Evolutionary conservation across 2,888 invertebrate genomes (phyloP).

Genomic region (Plutella xylostella): DNA sequence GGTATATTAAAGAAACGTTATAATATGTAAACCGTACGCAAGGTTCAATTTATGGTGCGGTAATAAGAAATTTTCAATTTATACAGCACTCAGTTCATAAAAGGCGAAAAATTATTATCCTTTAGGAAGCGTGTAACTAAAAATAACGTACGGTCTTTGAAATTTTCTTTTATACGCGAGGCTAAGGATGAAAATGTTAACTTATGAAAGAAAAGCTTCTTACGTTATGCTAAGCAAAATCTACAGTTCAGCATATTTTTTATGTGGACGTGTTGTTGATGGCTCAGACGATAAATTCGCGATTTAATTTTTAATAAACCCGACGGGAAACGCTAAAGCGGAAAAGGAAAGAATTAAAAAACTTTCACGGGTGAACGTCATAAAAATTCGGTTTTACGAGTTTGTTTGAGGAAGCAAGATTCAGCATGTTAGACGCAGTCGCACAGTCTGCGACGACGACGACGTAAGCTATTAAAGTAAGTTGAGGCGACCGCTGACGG

Average conservation of each 20-base stretch:
- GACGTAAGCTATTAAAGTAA: background rate
- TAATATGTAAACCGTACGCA: too few species aligned
- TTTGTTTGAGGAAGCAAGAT: conserved; percentile 26
- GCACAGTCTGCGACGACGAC: background rate
- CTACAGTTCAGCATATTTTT: too few species aligned
- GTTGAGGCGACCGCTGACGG: conserved; percentile 20
- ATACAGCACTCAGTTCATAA: background rate
- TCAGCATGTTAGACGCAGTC: conserved; percentile 19
- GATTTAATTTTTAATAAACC: conserved; percentile 1
- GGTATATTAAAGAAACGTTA: too few species aligned
- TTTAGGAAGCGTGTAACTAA: too few species aligned
- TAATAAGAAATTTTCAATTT: background rate
- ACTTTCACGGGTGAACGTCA: conserved; percentile 39
- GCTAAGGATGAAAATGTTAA: too few species aligned
- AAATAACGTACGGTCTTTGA: too few species aligned
- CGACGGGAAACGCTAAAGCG: conserved; percentile 25
- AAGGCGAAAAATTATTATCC: background rate
- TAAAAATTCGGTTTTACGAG: conserved; percentile 47
- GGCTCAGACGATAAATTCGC: background rate
- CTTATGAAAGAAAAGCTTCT: too few species aligned
- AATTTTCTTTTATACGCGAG: too few species aligned
- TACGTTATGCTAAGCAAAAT: too few species aligned
- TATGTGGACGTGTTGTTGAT: background rate
- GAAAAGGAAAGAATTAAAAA: conserved; percentile 44
- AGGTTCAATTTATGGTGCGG: background rate